Percentiles rank a stretch among this genome's conserved stretches.
Conservation (phyloP, 2,888 invertebrate genomes). For the Hemistola chrysoprasaria region DNA sequence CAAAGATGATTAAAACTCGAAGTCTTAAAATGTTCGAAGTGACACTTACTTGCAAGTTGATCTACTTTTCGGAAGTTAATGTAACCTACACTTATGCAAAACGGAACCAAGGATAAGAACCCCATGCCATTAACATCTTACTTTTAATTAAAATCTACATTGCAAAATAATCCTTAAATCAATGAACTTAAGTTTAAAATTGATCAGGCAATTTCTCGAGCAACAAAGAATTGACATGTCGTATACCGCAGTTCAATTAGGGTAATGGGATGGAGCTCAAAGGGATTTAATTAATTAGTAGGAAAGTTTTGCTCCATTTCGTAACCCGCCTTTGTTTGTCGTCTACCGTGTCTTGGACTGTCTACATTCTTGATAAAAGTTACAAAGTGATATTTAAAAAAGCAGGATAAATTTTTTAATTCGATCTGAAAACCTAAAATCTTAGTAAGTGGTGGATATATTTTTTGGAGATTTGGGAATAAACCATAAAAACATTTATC, state of each 20-base stretch:
- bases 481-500: too few relatives aligned
- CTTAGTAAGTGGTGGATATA: too few relatives aligned
- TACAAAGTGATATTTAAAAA: too few relatives aligned
- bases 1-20: too few relatives aligned
- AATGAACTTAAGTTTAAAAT: conserved; percentile 31
- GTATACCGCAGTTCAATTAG: conserved; percentile 81
- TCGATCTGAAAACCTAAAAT: too few relatives aligned
- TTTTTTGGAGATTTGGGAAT: too few relatives aligned
- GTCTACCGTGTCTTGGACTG: conserved; percentile 52
- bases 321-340: conserved; percentile 72
- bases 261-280: conserved; percentile 78
- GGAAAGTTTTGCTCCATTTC: conserved; percentile 76
- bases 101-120: conserved; percentile 65
- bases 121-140: conserved; percentile 62
- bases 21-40: too few relatives aligned
- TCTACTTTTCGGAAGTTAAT: conserved; percentile 12
- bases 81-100: conserved; percentile 64
- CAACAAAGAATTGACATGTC: conserved; percentile 76
- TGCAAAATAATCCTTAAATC: conserved; percentile 27
- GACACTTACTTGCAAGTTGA: conserved; percentile 4
- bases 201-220: conserved; percentile 28
- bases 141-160: conserved; percentile 1
- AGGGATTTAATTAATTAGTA: conserved; percentile 82
- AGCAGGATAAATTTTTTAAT: too few relatives aligned
- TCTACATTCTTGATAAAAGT: too few relatives aligned